Evolutionary conservation across 2,113 vertebrate species (phyloP).

Genomic region (Odontesthes bonariensis): DNA sequence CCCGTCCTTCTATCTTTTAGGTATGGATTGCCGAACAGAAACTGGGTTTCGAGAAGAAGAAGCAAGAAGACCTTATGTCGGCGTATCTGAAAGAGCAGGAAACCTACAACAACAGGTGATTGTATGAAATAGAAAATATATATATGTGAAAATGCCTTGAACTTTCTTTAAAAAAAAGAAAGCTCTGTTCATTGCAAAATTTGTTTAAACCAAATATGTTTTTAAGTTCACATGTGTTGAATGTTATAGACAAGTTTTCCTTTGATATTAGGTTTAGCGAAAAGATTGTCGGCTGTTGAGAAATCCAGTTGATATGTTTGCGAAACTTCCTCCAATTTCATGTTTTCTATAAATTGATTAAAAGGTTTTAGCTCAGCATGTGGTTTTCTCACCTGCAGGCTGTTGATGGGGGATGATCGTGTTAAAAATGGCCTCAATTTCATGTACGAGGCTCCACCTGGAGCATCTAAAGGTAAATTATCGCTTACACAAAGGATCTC

Average conservation of each 20-base stretch:
- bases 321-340: neutral
- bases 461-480: conserved; percentile 93
- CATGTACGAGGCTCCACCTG: conserved; percentile 99
- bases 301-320: neutral
- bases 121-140: conserved; percentile 26
- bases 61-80: conserved; percentile 97
- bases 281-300: neutral
- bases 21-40: conserved; percentile 99
- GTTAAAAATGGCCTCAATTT: conserved; percentile 99
- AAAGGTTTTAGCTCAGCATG: neutral
- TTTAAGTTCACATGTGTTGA: no score
- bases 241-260: no score
- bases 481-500: neutral
- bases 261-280: no score
- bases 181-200: no score
- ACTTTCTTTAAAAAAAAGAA: neutral
- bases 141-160: neutral
- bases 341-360: neutral
- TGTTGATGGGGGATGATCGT: conserved; percentile 98
- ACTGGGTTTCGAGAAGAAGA: conserved; percentile 95
- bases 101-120: conserved; percentile 95
- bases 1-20: conserved; percentile 70
- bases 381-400: conserved; percentile 74
- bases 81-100: conserved; percentile 98
- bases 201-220: no score